These are phyloP conservation scores for Sigmodon hispidus DNA, from an alignment of 2,113 vertebrate genomes.

Conservation along the genomic window DNA sequence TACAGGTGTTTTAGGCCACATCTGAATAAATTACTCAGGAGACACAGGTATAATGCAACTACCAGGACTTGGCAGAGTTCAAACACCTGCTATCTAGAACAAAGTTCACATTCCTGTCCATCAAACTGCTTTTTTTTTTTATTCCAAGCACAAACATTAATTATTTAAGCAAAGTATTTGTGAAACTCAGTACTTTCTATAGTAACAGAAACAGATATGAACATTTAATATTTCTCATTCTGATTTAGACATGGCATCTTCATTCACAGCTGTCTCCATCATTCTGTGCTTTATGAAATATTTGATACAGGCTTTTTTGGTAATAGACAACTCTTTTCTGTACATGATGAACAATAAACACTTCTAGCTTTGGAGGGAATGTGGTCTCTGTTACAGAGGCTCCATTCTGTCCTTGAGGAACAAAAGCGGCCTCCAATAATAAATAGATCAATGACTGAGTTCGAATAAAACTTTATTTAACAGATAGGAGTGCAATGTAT, in stretches of 20 bases:
- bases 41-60: not conserved
- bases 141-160: not conserved
- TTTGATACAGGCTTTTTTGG: not conserved
- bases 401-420: not conserved
- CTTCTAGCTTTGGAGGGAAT: not conserved
- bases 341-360: not conserved
- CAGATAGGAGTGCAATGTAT: not conserved
- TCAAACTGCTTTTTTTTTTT: not conserved
- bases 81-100: not conserved
- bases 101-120: not conserved
- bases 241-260: not conserved
- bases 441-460: not conserved
- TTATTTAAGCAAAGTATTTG: conserved; percentile 1
- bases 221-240: not conserved
- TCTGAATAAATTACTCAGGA: not conserved
- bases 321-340: not conserved
- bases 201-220: not conserved
- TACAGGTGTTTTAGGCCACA: not conserved
- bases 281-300: not conserved
- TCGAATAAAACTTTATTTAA: conserved; percentile 59
- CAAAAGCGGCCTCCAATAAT: not conserved
- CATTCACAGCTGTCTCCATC: not conserved
- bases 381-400: not conserved
- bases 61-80: not conserved
- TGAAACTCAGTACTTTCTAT: not conserved